Conservation (phyloP, 2,888 invertebrate species). For the Ectropis crepuscularia region DNA sequence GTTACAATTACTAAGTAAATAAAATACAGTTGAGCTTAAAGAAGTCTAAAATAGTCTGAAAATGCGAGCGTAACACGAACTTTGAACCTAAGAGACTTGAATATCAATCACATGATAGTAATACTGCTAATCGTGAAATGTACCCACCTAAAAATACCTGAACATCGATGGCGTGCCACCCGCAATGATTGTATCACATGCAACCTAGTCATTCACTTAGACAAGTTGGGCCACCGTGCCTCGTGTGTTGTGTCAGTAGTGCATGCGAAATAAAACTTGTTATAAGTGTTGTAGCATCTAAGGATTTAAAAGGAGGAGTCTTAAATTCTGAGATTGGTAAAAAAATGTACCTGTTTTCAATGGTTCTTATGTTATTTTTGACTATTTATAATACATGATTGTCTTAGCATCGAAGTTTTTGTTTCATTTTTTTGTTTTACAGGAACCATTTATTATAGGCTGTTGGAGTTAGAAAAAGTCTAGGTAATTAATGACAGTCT, state of each 20-base stretch:
- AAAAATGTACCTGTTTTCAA: slow-evolving; percentile 83
- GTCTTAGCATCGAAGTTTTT: slow-evolving; percentile 79
- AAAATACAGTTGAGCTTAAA: no score
- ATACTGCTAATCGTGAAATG: slow-evolving; percentile 50
- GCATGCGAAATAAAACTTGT: slow-evolving; percentile 79
- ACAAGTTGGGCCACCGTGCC: slow-evolving; percentile 60
- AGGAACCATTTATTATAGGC: no score
- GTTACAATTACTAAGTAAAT: no score
- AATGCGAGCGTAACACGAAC: no score
- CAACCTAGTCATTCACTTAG: slow-evolving; percentile 84
- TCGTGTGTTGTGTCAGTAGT: slow-evolving; percentile 73
- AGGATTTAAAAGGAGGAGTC: slow-evolving; percentile 75
- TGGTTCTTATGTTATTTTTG: slow-evolving; percentile 84
- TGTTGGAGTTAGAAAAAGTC: no score
- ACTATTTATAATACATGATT: slow-evolving; percentile 85
- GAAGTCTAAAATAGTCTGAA: no score
- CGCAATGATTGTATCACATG: slow-evolving; percentile 66
- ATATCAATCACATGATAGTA: slow-evolving; percentile 33
- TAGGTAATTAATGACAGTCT: no score
- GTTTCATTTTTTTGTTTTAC: slow-evolving; percentile 51
- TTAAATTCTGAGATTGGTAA: slow-evolving; percentile 82
- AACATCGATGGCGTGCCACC: slow-evolving; percentile 40
- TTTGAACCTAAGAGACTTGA: slow-evolving; percentile 31
- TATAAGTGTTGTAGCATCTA: slow-evolving; percentile 83
- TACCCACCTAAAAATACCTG: slow-evolving; percentile 36